Evolutionary conservation across 2,113 vertebrate genomes (phyloP).

Genomic region (Carlito syrichta): DNA sequence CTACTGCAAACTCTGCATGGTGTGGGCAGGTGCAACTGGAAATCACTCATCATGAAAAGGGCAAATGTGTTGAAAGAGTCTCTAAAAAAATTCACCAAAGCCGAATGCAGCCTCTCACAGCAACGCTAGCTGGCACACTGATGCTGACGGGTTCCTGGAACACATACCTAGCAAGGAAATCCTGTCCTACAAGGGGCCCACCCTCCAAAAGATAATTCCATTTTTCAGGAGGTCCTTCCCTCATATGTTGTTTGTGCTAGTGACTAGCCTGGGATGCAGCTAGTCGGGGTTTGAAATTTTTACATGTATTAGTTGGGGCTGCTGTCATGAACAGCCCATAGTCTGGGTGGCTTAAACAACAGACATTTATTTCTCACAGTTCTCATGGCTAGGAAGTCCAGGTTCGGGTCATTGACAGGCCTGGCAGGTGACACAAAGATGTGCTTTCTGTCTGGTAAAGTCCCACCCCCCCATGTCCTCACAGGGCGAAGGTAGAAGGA

Average conservation of each 20-base stretch:
- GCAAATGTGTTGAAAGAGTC: too few relatives aligned
- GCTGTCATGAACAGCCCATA: not conserved
- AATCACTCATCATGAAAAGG: too few relatives aligned
- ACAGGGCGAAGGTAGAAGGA: not conserved
- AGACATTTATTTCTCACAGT: not conserved
- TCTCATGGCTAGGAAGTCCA: not conserved
- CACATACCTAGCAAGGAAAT: too few relatives aligned
- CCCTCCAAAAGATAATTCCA: too few relatives aligned
- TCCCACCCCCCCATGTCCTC: not conserved
- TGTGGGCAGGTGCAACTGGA: too few relatives aligned
- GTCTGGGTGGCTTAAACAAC: not conserved
- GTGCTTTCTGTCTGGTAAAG: not conserved
- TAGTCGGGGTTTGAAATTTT: not conserved
- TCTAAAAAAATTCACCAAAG: too few relatives aligned
- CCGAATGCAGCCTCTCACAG: too few relatives aligned
- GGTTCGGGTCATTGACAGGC: not conserved
- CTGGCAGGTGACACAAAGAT: not conserved
- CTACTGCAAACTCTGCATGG: too few relatives aligned
- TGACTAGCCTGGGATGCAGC: not conserved
- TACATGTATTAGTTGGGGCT: not conserved
- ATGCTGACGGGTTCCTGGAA: too few relatives aligned
- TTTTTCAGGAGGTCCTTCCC: too few relatives aligned
- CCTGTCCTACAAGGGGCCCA: too few relatives aligned
- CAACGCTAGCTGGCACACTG: too few relatives aligned
- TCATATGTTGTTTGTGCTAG: not conserved